Evolutionary conservation across 1,140 invertebrate genomes (phyloP).

Genomic region (Diachasma alloeum): DNA sequence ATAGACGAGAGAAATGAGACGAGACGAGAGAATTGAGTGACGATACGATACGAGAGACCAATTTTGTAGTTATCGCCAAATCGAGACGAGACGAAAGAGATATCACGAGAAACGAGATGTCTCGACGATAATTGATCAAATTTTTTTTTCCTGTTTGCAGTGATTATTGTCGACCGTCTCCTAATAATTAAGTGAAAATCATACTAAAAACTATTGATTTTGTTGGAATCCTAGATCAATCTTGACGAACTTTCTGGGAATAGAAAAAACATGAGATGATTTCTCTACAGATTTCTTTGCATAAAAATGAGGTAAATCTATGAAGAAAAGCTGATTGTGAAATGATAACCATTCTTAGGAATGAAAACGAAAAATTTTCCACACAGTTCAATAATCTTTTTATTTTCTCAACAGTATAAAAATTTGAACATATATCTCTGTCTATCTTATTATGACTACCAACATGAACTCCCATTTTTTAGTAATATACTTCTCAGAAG

Average conservation of each 20-base stretch:
- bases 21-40: neutral
- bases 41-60: neutral
- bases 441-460: no score
- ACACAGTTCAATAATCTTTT: neutral
- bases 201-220: neutral
- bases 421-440: no score
- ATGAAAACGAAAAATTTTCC: neutral
- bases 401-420: neutral
- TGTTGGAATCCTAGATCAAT: no score
- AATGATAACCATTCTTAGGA: neutral
- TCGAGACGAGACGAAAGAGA: neutral
- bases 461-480: no score
- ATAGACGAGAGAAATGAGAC: constrained; percentile 5
- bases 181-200: neutral
- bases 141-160: neutral
- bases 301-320: no score
- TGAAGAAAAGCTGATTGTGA: neutral
- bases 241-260: no score
- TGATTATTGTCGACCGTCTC: no score
- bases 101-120: neutral
- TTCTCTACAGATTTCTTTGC: no score
- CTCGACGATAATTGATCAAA: neutral
- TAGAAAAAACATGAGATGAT: no score
- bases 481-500: neutral
- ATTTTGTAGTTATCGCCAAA: neutral